Percentiles rank a stretch among this genome's conserved stretches.
Evolutionary conservation across 1,140 invertebrate genomes (phyloP).

Genomic region (Drosophila nasuta): DNA sequence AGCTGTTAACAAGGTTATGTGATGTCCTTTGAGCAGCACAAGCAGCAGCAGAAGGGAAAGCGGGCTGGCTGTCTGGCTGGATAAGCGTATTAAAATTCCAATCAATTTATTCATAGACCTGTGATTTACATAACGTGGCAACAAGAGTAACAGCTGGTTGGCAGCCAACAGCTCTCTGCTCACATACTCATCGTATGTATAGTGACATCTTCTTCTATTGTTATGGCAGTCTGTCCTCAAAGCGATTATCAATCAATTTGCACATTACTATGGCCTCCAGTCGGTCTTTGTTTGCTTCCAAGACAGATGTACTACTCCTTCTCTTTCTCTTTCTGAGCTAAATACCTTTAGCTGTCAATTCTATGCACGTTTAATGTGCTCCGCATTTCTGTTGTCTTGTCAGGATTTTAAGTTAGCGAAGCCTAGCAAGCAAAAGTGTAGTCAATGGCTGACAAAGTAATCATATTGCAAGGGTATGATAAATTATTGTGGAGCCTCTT

Average conservation of each 20-base stretch:
- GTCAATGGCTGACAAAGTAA: background rate
- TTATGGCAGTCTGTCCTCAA: slow-evolving; percentile 8
- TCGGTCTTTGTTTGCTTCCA: slow-evolving; percentile 12
- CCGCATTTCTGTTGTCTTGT: background rate
- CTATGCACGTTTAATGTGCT: background rate
- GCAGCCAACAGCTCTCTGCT: background rate
- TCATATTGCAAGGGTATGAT: no score
- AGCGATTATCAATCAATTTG: slow-evolving; percentile 69
- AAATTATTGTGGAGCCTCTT: no score
- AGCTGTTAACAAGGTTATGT: slow-evolving; percentile 43
- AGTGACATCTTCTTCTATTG: background rate
- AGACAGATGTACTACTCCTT: background rate
- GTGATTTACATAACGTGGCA: slow-evolving; percentile 41
- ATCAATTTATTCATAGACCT: slow-evolving; percentile 55
- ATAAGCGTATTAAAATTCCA: slow-evolving; percentile 39
- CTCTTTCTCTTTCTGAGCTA: background rate
- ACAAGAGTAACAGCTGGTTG: slow-evolving; percentile 25
- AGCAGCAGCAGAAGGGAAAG: background rate
- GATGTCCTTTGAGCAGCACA: slow-evolving; percentile 3
- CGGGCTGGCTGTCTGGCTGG: background rate
- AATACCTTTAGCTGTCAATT: background rate
- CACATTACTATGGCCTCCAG: slow-evolving; percentile 39
- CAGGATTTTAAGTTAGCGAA: background rate
- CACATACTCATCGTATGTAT: no score
- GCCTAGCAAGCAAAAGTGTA: background rate